Evolutionary conservation across 2,888 invertebrate genomes (phyloP).

Genomic region (Ypsolopha scabrella): DNA sequence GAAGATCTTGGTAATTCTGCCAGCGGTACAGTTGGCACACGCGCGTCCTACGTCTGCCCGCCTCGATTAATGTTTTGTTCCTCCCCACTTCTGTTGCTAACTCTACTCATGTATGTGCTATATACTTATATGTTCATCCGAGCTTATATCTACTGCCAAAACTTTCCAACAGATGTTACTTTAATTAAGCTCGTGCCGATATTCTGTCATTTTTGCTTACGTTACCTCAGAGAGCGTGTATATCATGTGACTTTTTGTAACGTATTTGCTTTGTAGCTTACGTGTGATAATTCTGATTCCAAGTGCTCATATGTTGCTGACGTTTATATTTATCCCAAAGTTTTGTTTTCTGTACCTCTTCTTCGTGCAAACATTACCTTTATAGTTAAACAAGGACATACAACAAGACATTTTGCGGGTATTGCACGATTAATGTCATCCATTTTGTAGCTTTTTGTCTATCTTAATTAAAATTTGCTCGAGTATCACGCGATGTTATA

Average conservation of each 20-base stretch:
- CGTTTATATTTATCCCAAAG: too few relatives aligned
- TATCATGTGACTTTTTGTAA: background rate
- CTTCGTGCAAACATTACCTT: too few relatives aligned
- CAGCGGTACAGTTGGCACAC: conserved; percentile 27
- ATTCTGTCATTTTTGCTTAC: conserved; percentile 10
- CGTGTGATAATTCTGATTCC: too few relatives aligned
- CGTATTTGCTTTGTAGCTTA: background rate
- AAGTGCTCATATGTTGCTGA: too few relatives aligned
- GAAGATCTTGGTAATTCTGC: conserved; percentile 27
- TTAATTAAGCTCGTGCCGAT: conserved; percentile 17
- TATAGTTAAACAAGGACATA: too few relatives aligned
- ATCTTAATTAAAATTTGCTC: background rate
- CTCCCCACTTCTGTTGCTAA: conserved; percentile 32
- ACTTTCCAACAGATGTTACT: conserved; percentile 26
- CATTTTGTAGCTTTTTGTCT: background rate
- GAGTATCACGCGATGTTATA: background rate
- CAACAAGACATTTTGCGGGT: too few relatives aligned
- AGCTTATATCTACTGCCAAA: conserved; percentile 32
- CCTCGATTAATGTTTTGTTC: conserved; percentile 49
- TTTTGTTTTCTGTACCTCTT: too few relatives aligned
- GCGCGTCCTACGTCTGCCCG: conserved; percentile 26
- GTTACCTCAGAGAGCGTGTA: background rate
- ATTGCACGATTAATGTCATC: too few relatives aligned
- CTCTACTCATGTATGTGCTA: conserved; percentile 11
- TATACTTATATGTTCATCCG: conserved; percentile 30